phyloP scores from a whole-genome alignment of 2,888 invertebrate genomes.

The Athalia circularis region DNA sequence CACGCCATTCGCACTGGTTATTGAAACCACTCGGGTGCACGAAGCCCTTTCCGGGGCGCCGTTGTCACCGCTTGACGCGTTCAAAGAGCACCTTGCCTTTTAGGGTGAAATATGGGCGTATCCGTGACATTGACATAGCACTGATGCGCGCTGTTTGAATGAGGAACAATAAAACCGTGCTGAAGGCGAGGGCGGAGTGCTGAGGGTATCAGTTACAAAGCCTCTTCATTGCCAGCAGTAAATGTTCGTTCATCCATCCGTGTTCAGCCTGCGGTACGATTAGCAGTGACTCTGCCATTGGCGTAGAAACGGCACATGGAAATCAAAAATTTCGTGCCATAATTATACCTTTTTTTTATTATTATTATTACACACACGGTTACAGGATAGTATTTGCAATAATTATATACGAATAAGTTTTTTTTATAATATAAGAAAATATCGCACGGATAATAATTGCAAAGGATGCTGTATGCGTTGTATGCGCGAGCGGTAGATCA shows the following conservation, averaged over 20 bases:
- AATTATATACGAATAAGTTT: not conserved
- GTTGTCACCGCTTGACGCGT: conserved; percentile 47
- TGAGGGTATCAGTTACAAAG: conserved; percentile 51
- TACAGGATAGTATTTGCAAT: no score
- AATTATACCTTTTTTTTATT: no score
- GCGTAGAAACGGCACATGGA: not conserved
- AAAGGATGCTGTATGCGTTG: not conserved
- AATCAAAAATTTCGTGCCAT: not conserved
- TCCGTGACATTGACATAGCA: conserved; percentile 51
- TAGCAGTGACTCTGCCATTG: not conserved
- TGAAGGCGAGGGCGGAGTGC: conserved; percentile 52
- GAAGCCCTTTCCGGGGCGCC: conserved; percentile 10
- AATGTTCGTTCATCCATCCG: conserved; percentile 6
- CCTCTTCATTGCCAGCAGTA: conserved; percentile 30
- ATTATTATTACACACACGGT: not conserved
- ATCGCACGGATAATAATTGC: conserved; percentile 25
- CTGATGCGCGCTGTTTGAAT: conserved; percentile 38
- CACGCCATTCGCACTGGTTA: conserved; percentile 41
- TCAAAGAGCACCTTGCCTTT: conserved; percentile 49
- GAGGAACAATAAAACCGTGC: conserved; percentile 44
- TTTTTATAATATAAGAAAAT: conserved; percentile 3
- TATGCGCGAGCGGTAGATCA: conserved; percentile 30
- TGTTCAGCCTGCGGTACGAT: not conserved
- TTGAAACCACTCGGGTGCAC: not conserved
- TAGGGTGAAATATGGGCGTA: conserved; percentile 54